A percentile compares a stretch with the other conserved stretches of the same genome.
phyloP scores from a whole-genome alignment of 2,113 vertebrate genomes.

The Pollachius pollachius region DNA sequence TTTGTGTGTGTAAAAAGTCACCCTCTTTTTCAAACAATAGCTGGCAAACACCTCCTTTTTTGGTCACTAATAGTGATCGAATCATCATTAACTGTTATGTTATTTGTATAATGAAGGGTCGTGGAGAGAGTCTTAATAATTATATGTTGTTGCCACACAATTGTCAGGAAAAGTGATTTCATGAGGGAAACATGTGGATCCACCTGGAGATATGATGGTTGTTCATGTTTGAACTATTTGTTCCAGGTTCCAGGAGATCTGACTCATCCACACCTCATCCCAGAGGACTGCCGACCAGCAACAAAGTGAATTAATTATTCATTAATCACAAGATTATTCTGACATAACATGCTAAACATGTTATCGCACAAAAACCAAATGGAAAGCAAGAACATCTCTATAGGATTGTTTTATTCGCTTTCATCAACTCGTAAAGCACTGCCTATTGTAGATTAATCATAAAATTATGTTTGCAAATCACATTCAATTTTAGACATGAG shows the following conservation, averaged over 20 bases:
- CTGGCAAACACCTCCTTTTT: too few relatives aligned
- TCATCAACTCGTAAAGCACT: too few relatives aligned
- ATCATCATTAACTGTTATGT: not conserved
- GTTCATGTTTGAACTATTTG: slow-evolving; percentile 15
- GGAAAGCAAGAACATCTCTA: slow-evolving; percentile 13
- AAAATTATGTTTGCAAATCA: too few relatives aligned
- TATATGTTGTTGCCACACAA: not conserved
- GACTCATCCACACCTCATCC: slow-evolving; percentile 27
- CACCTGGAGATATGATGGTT: too few relatives aligned
- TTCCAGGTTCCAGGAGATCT: slow-evolving; percentile 75
- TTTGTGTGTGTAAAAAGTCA: too few relatives aligned
- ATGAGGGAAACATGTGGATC: too few relatives aligned
- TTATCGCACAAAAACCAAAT: slow-evolving; percentile 8
- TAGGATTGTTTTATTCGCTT: not conserved
- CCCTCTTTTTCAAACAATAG: too few relatives aligned
- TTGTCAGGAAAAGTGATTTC: not conserved
- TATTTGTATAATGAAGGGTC: not conserved
- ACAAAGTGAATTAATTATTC: slow-evolving; percentile 26
- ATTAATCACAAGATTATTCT: not conserved
- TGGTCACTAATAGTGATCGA: not conserved
- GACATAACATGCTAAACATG: not conserved
- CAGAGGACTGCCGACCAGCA: slow-evolving; percentile 6
- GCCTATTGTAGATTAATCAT: too few relatives aligned
- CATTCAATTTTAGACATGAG: too few relatives aligned
- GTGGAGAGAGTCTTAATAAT: not conserved